Evolutionary conservation across 2,797 vertebrate species (phyloP).

Genomic region (Galago senegalensis): DNA sequence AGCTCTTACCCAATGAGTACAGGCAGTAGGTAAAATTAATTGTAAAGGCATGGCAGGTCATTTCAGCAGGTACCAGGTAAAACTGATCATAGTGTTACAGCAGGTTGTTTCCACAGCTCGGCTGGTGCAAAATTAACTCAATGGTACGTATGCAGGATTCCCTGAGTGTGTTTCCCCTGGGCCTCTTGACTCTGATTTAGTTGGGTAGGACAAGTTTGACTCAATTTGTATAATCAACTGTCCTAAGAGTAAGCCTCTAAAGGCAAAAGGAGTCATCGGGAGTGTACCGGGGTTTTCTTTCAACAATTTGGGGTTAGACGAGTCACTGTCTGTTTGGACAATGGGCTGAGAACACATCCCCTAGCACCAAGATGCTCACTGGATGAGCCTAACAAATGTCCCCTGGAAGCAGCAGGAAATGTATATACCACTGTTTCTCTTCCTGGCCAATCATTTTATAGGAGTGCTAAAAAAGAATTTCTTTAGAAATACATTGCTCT

Average conservation of each 20-base stretch:
- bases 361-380: background rate
- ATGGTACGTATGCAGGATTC: background rate
- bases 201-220: background rate
- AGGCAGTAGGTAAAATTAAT: background rate
- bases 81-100: background rate
- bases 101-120: background rate
- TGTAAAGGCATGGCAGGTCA: background rate
- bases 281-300: background rate
- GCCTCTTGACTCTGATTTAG: background rate
- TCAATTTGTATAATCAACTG: background rate
- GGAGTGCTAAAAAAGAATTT: background rate
- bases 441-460: conserved; percentile 9
- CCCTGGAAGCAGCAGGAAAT: background rate
- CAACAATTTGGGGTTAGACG: background rate
- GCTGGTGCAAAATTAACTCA: background rate
- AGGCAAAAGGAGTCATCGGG: background rate
- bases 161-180: background rate
- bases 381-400: background rate
- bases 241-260: background rate
- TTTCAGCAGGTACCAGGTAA: background rate
- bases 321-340: background rate
- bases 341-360: background rate
- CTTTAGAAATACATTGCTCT: background rate
- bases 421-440: background rate
- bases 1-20: background rate